Percentiles rank a stretch among this genome's conserved stretches.
These are phyloP conservation scores for Athene noctua DNA, from an alignment of 2,113 vertebrate genomes.

Conservation along the genomic window DNA sequence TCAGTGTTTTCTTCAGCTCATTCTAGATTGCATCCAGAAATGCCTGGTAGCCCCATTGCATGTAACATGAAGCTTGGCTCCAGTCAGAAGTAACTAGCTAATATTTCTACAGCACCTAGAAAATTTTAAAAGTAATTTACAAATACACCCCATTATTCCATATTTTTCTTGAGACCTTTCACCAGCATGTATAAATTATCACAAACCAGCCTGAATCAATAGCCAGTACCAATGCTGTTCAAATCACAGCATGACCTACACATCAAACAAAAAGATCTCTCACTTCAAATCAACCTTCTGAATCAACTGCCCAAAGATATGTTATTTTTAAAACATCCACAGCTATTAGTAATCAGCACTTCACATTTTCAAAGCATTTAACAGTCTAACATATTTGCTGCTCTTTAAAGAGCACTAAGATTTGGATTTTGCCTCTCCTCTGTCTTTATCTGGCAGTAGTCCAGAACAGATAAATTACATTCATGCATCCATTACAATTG, in stretches of 20 bases:
- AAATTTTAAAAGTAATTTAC: background rate
- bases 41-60: background rate
- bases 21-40: background rate
- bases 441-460: background rate
- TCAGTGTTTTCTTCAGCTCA: background rate
- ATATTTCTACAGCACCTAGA: background rate
- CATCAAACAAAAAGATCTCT: background rate
- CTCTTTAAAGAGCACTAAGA: background rate
- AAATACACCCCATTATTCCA: background rate
- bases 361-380: background rate
- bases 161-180: background rate
- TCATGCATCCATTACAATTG: background rate
- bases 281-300: background rate
- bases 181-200: background rate
- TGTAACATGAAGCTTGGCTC: background rate
- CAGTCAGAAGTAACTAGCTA: background rate
- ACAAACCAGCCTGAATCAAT: background rate
- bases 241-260: background rate
- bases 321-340: background rate
- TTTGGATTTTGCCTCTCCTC: background rate
- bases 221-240: background rate
- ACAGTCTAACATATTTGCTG: background rate
- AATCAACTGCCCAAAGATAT: background rate
- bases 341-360: background rate
- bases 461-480: background rate